Evolutionary conservation across 1,140 invertebrate species (phyloP).

Genomic region (Oppia nitens): DNA sequence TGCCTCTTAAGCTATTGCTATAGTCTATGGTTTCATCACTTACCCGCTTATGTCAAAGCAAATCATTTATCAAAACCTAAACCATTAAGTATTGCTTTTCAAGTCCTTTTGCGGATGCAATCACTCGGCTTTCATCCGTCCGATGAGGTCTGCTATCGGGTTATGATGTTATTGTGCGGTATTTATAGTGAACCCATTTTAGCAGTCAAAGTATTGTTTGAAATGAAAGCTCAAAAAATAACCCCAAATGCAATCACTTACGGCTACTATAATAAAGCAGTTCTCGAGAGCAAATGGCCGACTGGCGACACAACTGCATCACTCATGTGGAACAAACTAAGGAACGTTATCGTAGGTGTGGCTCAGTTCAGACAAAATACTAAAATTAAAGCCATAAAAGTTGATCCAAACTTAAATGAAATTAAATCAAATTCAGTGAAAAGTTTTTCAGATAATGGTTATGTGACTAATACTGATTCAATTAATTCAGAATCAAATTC

Average conservation of each 20-base stretch:
- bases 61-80: constrained; percentile 39
- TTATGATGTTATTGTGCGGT: constrained; percentile 96
- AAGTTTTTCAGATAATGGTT: constrained; percentile 1
- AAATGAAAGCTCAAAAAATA: constrained; percentile 85
- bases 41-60: constrained; percentile 51
- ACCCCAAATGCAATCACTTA: constrained; percentile 97
- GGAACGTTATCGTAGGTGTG: constrained; percentile 75
- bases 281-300: constrained; percentile 86
- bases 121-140: constrained; percentile 56
- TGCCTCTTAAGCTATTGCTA: constrained; percentile 36
- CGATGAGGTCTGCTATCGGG: constrained; percentile 92
- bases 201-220: constrained; percentile 80
- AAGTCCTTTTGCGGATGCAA: constrained; percentile 66
- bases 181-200: constrained; percentile 79
- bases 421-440: neutral
- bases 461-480: neutral
- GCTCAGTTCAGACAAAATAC: constrained; percentile 38
- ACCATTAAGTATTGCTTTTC: constrained; percentile 64
- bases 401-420: neutral
- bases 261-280: constrained; percentile 62
- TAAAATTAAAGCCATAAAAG: neutral
- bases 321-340: constrained; percentile 78
- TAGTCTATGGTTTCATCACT: constrained; percentile 92
- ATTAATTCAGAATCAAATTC: neutral
- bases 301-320: constrained; percentile 61